A percentile compares a stretch with the other conserved stretches of the same genome.
phyloP scores from a whole-genome alignment of 2,113 vertebrate genomes.

The Limnothrissa miodon region DNA sequence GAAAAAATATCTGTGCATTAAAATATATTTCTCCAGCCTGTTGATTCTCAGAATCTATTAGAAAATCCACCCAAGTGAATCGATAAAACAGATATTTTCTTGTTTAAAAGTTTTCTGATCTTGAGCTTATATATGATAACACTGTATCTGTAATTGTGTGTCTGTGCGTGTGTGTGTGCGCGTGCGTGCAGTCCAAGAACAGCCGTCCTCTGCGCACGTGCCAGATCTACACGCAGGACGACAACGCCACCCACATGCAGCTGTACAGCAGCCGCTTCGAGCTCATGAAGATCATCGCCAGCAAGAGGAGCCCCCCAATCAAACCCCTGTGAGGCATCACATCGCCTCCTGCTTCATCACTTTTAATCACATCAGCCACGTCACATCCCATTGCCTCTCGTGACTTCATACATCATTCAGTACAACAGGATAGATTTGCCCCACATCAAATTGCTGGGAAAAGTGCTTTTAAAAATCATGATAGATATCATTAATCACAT shows the following conservation, averaged over 20 bases:
- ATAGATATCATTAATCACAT: no score
- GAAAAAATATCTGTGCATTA: neutral
- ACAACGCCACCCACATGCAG: conserved; percentile 86
- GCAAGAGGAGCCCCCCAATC: conserved; percentile 88
- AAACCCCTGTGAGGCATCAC: conserved; percentile 89
- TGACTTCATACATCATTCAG: no score
- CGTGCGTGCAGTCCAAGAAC: conserved; percentile 80
- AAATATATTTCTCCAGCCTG: neutral
- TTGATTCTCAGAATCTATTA: neutral
- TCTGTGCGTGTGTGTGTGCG: neutral
- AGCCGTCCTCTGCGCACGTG: conserved; percentile 86
- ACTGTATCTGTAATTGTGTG: neutral
- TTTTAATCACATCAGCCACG: neutral
- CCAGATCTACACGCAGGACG: conserved; percentile 92
- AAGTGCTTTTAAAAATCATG: no score
- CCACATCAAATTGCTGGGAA: no score
- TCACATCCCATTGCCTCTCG: neutral
- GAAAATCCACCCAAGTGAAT: neutral
- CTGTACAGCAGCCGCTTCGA: conserved; percentile 89
- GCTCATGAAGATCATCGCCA: conserved; percentile 89
- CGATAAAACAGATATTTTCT: neutral
- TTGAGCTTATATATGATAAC: neutral
- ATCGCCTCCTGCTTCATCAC: neutral
- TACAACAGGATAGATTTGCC: no score
- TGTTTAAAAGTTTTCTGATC: neutral